Percentiles rank a stretch among this genome's conserved stretches.
Evolutionary conservation across 2,888 invertebrate genomes (phyloP).

Genomic region (Ctena decussata): DNA sequence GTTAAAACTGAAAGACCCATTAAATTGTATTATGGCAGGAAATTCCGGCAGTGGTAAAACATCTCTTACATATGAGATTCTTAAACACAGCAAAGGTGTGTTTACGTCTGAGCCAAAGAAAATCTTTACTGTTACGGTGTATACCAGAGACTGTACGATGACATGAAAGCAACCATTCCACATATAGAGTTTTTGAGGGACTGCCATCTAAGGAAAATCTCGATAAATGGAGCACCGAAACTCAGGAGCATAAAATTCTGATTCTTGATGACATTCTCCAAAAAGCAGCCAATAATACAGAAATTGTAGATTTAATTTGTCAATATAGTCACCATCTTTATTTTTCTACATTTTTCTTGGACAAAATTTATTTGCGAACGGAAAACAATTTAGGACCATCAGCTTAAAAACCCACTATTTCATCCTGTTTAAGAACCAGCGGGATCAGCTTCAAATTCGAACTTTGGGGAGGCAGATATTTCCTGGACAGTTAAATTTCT

Average conservation of each 20-base stretch:
- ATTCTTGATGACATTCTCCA: constrained; percentile 36
- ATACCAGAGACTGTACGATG: not conserved
- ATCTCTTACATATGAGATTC: not conserved
- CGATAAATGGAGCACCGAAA: constrained; percentile 17
- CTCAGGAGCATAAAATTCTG: constrained; percentile 29
- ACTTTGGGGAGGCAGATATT: constrained; percentile 44
- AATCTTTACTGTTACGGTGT: not conserved
- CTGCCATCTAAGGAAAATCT: constrained; percentile 33
- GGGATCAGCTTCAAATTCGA: constrained; percentile 38
- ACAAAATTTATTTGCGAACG: constrained; percentile 42
- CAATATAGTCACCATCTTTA: constrained; percentile 35
- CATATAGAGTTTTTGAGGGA: not conserved
- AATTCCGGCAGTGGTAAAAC: not conserved
- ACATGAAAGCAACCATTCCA: not conserved
- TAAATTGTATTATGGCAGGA: not conserved
- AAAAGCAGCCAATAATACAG: constrained; percentile 18
- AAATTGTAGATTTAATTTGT: constrained; percentile 12
- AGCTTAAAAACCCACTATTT: constrained; percentile 48
- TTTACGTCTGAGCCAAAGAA: not conserved
- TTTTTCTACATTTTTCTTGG: constrained; percentile 32
- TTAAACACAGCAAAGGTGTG: not conserved
- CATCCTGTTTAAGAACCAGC: constrained; percentile 23
- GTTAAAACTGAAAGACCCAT: not conserved
- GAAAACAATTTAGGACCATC: constrained; percentile 29
- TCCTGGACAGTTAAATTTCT: constrained; percentile 20